Evolutionary conservation across 2,797 vertebrate genomes (phyloP).

Genomic region (Lemur catta): DNA sequence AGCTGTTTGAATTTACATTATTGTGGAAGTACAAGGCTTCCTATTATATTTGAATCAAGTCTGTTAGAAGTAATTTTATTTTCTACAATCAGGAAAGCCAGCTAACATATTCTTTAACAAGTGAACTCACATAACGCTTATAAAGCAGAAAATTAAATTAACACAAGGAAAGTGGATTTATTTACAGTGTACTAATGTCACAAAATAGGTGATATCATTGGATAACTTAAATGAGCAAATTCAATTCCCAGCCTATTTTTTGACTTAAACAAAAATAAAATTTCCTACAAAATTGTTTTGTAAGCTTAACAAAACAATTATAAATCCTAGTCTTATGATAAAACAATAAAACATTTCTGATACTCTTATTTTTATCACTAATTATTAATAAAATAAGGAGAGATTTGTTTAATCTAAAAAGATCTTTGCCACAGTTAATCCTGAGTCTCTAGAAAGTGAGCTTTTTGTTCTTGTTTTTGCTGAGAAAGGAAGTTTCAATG

Average conservation of each 20-base stretch:
- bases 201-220: neutral
- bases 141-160: neutral
- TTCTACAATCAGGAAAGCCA: neutral
- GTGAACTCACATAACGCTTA: neutral
- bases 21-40: neutral
- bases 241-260: neutral
- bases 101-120: constrained; percentile 1
- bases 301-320: neutral
- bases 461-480: neutral
- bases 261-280: neutral
- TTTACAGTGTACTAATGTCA: neutral
- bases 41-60: neutral
- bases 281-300: neutral
- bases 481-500: neutral
- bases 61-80: constrained; percentile 15
- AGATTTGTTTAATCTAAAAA: neutral
- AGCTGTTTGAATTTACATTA: neutral
- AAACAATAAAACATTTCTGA: neutral
- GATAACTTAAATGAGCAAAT: neutral
- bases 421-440: neutral
- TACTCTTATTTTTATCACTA: neutral
- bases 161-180: neutral
- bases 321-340: neutral
- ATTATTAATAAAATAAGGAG: constrained; percentile 12
- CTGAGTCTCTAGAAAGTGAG: neutral